Conservation (phyloP, 1,140 invertebrate genomes). For the Hypsibius dujardini region DNA sequence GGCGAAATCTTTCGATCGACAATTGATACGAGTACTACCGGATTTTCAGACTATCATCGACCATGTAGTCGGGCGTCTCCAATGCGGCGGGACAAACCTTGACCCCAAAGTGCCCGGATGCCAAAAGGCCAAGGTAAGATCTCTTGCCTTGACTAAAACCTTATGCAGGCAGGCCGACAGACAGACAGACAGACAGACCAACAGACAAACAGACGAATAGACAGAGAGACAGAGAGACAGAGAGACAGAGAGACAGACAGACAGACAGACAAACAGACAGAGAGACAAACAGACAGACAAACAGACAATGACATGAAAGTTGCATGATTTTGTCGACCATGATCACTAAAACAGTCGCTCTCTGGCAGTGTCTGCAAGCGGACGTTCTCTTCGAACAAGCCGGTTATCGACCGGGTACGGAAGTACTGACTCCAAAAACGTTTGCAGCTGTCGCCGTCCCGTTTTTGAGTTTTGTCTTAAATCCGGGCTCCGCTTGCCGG, state of each 20-base stretch:
- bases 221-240: too few relatives aligned
- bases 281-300: too few relatives aligned
- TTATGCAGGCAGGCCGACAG: background rate
- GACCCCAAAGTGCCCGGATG: background rate
- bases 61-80: background rate
- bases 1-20: slow-evolving; percentile 11
- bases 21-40: background rate
- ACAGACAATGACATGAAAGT: background rate
- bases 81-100: background rate
- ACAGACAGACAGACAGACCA: too few relatives aligned
- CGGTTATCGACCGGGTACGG: background rate
- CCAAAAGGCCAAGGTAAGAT: background rate
- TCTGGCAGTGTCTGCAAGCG: slow-evolving; percentile 1
- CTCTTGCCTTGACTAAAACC: background rate
- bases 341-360: background rate
- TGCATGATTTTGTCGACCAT: background rate
- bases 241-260: too few relatives aligned
- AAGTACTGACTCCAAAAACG: slow-evolving; percentile 2
- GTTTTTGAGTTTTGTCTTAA: too few relatives aligned
- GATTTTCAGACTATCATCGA: slow-evolving; percentile 15
- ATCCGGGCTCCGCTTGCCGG: too few relatives aligned
- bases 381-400: background rate
- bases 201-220: too few relatives aligned
- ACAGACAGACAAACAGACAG: too few relatives aligned
- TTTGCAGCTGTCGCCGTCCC: background rate